phyloP scores from a whole-genome alignment of 2,113 vertebrate species.

The Gallinago undulata region DNA sequence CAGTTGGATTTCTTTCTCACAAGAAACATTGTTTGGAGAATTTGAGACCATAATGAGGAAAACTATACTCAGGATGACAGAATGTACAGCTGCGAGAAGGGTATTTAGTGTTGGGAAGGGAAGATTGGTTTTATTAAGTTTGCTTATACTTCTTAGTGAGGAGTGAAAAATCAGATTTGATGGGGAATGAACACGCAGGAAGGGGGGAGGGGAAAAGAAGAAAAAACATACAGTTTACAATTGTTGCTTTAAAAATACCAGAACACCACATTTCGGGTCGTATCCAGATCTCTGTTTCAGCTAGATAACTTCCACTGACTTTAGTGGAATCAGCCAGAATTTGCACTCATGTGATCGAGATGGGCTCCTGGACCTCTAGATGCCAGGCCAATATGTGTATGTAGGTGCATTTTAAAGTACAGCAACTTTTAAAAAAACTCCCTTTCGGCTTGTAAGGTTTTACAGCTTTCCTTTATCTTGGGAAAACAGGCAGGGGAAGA shows the following conservation, averaged over 20 bases:
- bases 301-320: neutral
- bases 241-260: neutral
- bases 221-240: neutral
- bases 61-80: neutral
- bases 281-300: neutral
- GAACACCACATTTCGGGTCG: neutral
- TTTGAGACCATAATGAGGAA: neutral
- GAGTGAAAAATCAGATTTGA: neutral
- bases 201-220: neutral
- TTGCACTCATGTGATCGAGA: neutral
- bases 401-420: constrained; percentile 31
- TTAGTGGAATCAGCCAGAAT: neutral
- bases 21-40: neutral
- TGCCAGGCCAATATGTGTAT: neutral
- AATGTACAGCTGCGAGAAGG: neutral
- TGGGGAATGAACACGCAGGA: neutral
- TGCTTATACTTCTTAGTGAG: neutral
- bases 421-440: constrained; percentile 12
- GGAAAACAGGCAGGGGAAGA: neutral
- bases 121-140: neutral
- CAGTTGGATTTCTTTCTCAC: neutral
- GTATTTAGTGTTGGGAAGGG: neutral
- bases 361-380: neutral
- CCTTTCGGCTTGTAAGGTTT: neutral
- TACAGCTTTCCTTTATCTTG: neutral